Evolutionary conservation across 2,113 vertebrate species (phyloP).

Genomic region (Hepsetus odoe): DNA sequence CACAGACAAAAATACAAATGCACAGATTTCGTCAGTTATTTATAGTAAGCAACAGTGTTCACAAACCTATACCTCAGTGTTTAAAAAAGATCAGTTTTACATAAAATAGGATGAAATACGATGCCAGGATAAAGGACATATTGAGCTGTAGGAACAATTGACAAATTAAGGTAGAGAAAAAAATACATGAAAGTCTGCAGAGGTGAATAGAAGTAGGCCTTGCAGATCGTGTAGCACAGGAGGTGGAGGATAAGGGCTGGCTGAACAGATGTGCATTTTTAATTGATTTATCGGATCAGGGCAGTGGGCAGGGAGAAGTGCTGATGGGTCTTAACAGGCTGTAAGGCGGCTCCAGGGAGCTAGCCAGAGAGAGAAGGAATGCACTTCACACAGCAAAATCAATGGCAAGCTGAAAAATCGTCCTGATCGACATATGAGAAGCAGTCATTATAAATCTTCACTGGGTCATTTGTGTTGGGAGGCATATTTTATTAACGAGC

Average conservation of each 20-base stretch:
- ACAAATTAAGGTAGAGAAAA: conserved; percentile 1
- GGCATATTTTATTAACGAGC: conserved; percentile 63
- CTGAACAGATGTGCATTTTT: conserved; percentile 70
- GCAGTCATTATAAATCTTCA: conserved; percentile 63
- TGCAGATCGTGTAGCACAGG: background rate
- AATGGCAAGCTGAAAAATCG: conserved; percentile 67
- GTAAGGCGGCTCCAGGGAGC: conserved; percentile 71
- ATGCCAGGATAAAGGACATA: background rate
- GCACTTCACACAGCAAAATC: conserved; percentile 61
- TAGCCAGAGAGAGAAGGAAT: conserved; percentile 57
- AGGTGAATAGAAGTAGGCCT: background rate
- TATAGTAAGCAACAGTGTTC: background rate
- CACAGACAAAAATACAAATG: no score
- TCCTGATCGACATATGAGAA: conserved; percentile 64
- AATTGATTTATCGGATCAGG: conserved; percentile 74
- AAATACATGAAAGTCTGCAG: conserved; percentile 9
- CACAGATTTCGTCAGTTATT: conserved; percentile 18
- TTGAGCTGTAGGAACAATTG: background rate
- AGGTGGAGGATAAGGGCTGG: conserved; percentile 45
- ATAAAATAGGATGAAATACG: background rate
- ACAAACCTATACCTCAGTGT: background rate
- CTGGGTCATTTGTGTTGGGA: conserved; percentile 54
- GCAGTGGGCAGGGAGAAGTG: conserved; percentile 61
- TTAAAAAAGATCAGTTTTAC: background rate
- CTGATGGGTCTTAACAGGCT: conserved; percentile 73